phyloP scores from a whole-genome alignment of 2,888 invertebrate species.

The Aporophyla lueneburgensis region DNA sequence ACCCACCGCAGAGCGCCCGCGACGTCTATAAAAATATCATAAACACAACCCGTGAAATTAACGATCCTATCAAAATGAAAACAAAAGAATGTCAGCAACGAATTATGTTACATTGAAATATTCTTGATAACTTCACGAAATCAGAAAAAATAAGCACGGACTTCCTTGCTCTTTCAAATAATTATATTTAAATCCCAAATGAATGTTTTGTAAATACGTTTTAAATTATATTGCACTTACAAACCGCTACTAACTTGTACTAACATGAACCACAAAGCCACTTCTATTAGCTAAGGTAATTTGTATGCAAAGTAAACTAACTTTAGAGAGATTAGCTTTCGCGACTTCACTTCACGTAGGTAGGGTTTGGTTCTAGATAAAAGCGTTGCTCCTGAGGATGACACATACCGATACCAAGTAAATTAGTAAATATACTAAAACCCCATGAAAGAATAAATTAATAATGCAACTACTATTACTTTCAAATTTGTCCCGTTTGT shows the following conservation, averaged over 20 bases:
- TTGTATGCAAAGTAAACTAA: constrained; percentile 37
- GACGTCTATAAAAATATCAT: constrained; percentile 24
- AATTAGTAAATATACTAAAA: background rate
- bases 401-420: background rate
- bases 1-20: constrained; percentile 58
- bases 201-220: constrained; percentile 17
- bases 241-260: constrained; percentile 6
- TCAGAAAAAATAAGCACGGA: background rate
- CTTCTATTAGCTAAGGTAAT: constrained; percentile 23
- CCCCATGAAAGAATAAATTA: background rate
- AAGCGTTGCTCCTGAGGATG: background rate
- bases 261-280: constrained; percentile 33
- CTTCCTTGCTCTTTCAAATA: background rate
- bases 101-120: constrained; percentile 8
- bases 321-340: constrained; percentile 30
- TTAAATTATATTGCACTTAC: constrained; percentile 16
- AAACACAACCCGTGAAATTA: constrained; percentile 22
- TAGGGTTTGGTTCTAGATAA: background rate
- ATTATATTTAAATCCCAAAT: background rate
- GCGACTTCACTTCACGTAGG: background rate
- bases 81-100: constrained; percentile 31
- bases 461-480: background rate
- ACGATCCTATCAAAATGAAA: constrained; percentile 35
- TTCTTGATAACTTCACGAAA: constrained; percentile 11
- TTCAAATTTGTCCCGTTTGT: background rate